Base-by-base conservation (phyloP, 1,140 invertebrate species). In the Pogonus chalceus region DNA sequence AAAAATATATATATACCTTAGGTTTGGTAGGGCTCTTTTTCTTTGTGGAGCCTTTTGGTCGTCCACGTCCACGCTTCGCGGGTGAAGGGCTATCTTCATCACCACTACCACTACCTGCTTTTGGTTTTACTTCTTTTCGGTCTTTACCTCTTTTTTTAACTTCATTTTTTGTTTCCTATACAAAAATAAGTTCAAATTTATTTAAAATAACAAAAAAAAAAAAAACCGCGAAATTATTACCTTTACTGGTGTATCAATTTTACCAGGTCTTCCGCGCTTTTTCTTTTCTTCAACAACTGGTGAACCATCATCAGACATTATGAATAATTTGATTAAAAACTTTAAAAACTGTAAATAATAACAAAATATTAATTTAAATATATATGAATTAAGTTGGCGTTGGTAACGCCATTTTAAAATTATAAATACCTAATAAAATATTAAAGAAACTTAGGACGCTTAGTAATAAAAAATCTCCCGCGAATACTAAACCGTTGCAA, bases 41-140 rank as follows among this genome's bases (percentile, higher is more conserved):
- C 53, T 66, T 66, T 14, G 58, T 64, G n/a, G 63, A 62, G 37
- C 63, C 65, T 52, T 66, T 66, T 47, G 65, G 65, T 51, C 65
- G 57, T 39, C 65, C 65, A 7, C 65, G 58, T 7, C 65, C 65
- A 22, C 65, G 53, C 37, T 66, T 66, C 35, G 56, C 60, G 16
- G 64, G 60, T 10, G 60, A 43, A 18, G 57, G 37, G 18, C 37
- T 16, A 43, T 43, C 37, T 18, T 43, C 37, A 12, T 43, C 37
- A 18, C 37, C 37, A 18, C 37, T 43, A 43, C 37, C 37, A 43
- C 37, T 43, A 18, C 18, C 37, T 16, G 37, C 18, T 16, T 43
- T 43, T 16, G 37, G 37, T 43, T 43, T 43, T 16, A 43, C 37
- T 3, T 43, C 37, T 18, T 43, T 43, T 12, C 37, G 37, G 9